Conservation (phyloP, 2,797 vertebrate genomes). For the Anolis apletophallus region DNA sequence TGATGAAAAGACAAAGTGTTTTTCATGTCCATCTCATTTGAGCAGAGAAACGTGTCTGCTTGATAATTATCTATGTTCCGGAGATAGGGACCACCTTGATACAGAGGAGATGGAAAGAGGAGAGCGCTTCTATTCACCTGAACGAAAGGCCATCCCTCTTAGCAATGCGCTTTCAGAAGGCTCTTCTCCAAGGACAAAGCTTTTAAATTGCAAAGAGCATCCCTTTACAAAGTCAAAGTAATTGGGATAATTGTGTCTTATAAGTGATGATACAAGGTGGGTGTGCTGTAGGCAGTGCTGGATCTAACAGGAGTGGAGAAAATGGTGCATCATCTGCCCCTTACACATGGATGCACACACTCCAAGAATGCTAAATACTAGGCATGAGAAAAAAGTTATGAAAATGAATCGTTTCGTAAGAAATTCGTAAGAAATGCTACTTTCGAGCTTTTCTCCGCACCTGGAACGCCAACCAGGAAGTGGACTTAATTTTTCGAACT, state of each 20-base stretch:
- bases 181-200: slow-evolving; percentile 20
- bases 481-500: no score
- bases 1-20: slow-evolving; percentile 29
- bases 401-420: no score
- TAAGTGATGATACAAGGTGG: neutral
- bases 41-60: slow-evolving; percentile 1
- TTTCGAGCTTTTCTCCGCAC: no score
- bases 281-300: neutral
- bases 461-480: no score
- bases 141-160: slow-evolving; percentile 1
- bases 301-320: neutral
- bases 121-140: neutral
- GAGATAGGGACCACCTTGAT: neutral
- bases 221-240: slow-evolving; percentile 22
- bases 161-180: slow-evolving; percentile 11
- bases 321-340: neutral
- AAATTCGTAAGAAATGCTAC: no score
- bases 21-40: slow-evolving; percentile 15
- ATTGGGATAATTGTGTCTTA: slow-evolving; percentile 3
- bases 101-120: neutral
- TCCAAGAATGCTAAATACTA: neutral
- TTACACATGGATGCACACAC: neutral
- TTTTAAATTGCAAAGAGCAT: slow-evolving; percentile 8
- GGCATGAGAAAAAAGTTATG: no score
- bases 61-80: neutral